A percentile compares a stretch with the other conserved stretches of the same genome.
Conservation (phyloP, 2,797 vertebrate species). For the Spheniscus humboldti region DNA sequence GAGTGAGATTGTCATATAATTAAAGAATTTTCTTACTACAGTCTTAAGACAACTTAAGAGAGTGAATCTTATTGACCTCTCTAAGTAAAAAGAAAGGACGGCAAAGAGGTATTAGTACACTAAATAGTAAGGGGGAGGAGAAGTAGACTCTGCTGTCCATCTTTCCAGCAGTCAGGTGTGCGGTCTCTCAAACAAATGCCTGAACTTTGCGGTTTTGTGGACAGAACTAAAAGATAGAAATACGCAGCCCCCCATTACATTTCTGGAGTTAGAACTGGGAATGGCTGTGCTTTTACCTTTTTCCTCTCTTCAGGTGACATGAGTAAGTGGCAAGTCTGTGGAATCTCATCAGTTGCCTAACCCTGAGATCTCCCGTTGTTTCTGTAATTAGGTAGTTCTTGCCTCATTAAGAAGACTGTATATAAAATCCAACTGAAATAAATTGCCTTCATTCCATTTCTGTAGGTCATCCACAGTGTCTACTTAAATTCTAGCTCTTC, state of each 20-base stretch:
- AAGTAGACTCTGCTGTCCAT: neutral
- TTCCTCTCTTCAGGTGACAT: neutral
- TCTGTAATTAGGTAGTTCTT: neutral
- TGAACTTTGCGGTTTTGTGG: neutral
- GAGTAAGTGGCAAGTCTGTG: neutral
- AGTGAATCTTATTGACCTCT: neutral
- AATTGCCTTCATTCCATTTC: neutral
- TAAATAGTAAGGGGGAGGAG: neutral
- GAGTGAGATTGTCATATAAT: neutral
- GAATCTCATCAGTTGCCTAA: neutral
- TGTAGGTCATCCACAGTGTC: neutral
- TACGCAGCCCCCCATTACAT: neutral
- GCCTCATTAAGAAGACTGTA: neutral
- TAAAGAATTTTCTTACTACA: neutral
- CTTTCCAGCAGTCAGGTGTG: neutral
- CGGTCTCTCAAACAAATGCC: neutral
- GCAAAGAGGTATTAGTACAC: neutral
- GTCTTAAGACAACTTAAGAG: neutral
- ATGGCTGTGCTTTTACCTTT: neutral
- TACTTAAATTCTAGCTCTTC: neutral
- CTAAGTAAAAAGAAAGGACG: neutral
- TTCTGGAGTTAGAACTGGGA: neutral
- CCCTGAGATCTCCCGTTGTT: neutral
- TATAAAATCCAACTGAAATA: neutral
- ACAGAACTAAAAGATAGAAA: neutral